Percentiles rank a stretch among this genome's conserved stretches.
Evolutionary conservation across 2,797 vertebrate genomes (phyloP).

Genomic region (Myiothlypis chrysogaster): DNA sequence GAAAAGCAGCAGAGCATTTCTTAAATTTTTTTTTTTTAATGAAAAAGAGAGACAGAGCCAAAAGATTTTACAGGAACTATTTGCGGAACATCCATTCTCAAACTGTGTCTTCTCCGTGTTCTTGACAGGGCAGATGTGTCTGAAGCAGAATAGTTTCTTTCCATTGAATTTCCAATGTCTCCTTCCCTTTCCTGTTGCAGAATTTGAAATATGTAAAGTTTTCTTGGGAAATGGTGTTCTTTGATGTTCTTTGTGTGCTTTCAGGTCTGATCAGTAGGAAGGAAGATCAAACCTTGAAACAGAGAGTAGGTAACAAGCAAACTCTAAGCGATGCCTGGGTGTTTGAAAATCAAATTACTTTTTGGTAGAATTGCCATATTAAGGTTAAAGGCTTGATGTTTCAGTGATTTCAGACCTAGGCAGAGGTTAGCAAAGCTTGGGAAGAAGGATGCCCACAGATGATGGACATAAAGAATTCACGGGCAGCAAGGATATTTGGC

Average conservation of each 20-base stretch:
- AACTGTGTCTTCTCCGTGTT: background rate
- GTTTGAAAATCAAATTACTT: background rate
- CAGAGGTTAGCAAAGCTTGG: background rate
- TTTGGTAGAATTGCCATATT: background rate
- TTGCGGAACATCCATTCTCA: background rate
- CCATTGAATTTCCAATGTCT: background rate
- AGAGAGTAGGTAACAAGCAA: background rate
- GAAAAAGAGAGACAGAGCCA: background rate
- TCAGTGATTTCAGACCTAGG: background rate
- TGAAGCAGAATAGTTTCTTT: background rate
- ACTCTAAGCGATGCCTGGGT: background rate
- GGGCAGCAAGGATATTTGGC: rapidly evolving
- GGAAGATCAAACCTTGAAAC: background rate
- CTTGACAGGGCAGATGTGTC: background rate
- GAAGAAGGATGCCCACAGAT: background rate
- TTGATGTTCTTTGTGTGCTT: background rate
- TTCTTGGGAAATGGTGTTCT: background rate
- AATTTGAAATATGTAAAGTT: background rate
- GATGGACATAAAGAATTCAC: background rate
- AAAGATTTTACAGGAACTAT: background rate
- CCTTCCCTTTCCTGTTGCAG: background rate
- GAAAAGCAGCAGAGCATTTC: background rate
- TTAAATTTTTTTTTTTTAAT: rapidly evolving
- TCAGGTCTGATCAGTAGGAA: background rate
- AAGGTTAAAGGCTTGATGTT: background rate